Conservation (phyloP, 2,888 invertebrate genomes). For the Pristionchus japonicus region DNA sequence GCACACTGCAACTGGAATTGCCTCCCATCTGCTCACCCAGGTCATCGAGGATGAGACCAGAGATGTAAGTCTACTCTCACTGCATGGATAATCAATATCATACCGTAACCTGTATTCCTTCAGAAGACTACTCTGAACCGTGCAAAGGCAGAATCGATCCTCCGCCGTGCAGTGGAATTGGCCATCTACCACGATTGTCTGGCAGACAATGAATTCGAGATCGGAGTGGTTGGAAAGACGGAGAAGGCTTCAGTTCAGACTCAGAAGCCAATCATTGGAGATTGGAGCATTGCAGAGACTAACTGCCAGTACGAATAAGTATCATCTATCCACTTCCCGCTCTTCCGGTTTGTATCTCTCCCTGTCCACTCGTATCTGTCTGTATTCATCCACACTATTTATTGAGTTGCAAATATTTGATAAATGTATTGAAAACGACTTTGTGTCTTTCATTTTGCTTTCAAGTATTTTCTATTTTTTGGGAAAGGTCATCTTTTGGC, state of each 20-base stretch:
- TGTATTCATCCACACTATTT: background rate
- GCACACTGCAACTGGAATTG: slow-evolving; percentile 89
- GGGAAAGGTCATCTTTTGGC: too few relatives aligned
- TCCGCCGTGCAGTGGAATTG: slow-evolving; percentile 70
- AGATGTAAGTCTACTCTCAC: slow-evolving; percentile 44
- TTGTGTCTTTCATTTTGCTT: too few relatives aligned
- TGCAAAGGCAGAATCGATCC: slow-evolving; percentile 66
- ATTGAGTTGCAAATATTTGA: background rate
- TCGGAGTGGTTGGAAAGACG: slow-evolving; percentile 59
- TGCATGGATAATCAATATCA: background rate
- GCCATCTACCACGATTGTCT: slow-evolving; percentile 70
- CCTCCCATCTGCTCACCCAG: slow-evolving; percentile 79
- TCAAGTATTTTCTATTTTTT: too few relatives aligned
- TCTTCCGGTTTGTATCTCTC: slow-evolving; percentile 13
- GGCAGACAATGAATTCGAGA: slow-evolving; percentile 71
- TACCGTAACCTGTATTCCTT: background rate
- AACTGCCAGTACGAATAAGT: slow-evolving; percentile 67
- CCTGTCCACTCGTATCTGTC: background rate
- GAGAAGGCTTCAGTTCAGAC: slow-evolving; percentile 48
- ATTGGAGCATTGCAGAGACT: slow-evolving; percentile 71
- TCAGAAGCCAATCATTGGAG: slow-evolving; percentile 66
- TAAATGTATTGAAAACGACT: slow-evolving; percentile 35
- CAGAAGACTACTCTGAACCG: slow-evolving; percentile 54
- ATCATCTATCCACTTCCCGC: background rate
- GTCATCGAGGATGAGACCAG: slow-evolving; percentile 60